phyloP scores from a whole-genome alignment of 2,113 vertebrate species.

The Cygnus buccinator region DNA sequence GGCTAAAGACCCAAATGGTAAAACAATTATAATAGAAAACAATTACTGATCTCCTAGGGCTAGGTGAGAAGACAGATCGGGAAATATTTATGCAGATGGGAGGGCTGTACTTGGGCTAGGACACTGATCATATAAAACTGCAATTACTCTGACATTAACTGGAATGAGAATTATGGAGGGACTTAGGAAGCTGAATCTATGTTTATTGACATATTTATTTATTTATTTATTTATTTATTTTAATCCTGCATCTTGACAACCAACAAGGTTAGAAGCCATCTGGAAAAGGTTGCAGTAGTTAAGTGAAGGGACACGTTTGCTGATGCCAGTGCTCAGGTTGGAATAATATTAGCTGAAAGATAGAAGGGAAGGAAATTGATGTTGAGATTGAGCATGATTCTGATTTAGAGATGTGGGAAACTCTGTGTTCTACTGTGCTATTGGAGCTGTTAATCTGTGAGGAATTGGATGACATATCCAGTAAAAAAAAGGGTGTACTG shows the following conservation, averaged over 20 bases:
- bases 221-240: not conserved
- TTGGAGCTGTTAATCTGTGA: accelerated
- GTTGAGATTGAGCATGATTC: not conserved
- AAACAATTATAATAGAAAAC: conserved; percentile 35
- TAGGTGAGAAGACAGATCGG: conserved; percentile 36
- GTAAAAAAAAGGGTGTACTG: not conserved
- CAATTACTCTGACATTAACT: conserved; percentile 47
- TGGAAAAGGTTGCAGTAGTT: not conserved
- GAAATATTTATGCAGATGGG: conserved; percentile 46
- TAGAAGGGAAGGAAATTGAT: not conserved
- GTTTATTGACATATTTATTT: conserved; percentile 7
- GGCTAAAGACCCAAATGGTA: conserved; percentile 34
- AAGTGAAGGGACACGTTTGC: not conserved
- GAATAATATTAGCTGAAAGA: not conserved
- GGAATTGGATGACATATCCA: not conserved
- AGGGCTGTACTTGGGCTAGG: conserved; percentile 1
- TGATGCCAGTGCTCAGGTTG: not conserved
- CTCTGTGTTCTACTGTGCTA: not conserved
- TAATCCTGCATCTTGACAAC: not conserved
- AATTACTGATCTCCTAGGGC: conserved; percentile 48
- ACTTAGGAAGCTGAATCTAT: conserved; percentile 8
- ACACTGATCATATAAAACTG: conserved; percentile 36
- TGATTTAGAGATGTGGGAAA: not conserved
- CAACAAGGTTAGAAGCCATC: not conserved
- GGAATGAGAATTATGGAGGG: conserved; percentile 20